phyloP scores from a whole-genome alignment of 2,113 vertebrate species.

The Muscicapa adusta region DNA sequence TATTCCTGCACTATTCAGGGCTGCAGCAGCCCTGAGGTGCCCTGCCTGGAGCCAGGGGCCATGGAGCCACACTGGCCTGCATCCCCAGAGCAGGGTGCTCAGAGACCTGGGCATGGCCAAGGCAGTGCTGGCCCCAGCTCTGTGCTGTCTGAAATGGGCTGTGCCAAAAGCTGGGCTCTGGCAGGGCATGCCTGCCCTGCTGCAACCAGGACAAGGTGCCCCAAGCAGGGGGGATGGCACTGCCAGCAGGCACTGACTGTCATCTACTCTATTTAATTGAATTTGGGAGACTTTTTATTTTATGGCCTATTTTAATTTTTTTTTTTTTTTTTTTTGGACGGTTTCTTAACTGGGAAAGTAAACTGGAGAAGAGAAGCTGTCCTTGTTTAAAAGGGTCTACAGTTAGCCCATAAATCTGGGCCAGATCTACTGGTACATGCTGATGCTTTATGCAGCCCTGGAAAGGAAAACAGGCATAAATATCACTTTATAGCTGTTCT shows the following conservation, averaged over 20 bases:
- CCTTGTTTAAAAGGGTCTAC: background rate
- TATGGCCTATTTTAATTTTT: background rate
- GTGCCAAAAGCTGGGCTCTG: background rate
- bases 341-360: background rate
- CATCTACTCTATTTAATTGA: background rate
- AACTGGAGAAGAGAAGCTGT: background rate
- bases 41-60: background rate
- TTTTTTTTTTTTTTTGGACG: background rate
- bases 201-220: background rate
- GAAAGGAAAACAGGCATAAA: background rate
- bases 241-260: background rate
- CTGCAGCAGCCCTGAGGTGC: background rate
- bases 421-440: background rate
- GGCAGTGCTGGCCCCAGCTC: background rate
- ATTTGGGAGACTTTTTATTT: background rate
- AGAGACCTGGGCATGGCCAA: accelerated
- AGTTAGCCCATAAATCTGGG: background rate
- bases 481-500: background rate
- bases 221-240: background rate
- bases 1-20: accelerated
- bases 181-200: accelerated
- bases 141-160: background rate
- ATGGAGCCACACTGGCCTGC: accelerated
- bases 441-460: background rate
- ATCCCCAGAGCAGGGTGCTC: background rate